These are phyloP conservation scores for Bombus superbus DNA, from an alignment of 1,140 invertebrate genomes.

Conservation along the genomic window DNA sequence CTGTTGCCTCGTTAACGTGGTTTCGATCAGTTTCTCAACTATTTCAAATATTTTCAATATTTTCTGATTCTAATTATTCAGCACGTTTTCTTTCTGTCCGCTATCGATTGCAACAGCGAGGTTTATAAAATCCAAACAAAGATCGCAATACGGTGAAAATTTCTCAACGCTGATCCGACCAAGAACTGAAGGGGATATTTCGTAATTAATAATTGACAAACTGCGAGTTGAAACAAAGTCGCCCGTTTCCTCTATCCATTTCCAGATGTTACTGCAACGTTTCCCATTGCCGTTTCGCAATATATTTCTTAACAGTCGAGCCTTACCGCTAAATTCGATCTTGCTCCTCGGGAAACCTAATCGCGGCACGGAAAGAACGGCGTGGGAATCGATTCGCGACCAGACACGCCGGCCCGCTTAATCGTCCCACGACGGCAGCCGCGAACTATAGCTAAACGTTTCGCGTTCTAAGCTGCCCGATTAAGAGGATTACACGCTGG, in stretches of 20 bases:
- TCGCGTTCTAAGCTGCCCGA: neutral
- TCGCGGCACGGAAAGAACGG: slow-evolving; percentile 17
- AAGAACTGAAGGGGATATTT: neutral
- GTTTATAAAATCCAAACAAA: too few relatives aligned
- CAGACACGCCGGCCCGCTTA: neutral
- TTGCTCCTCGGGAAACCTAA: slow-evolving; percentile 23
- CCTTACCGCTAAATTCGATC: slow-evolving; percentile 37
- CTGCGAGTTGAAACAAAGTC: neutral
- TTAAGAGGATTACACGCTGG: neutral
- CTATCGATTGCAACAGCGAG: too few relatives aligned
- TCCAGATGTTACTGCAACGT: slow-evolving; percentile 7
- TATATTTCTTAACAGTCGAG: slow-evolving; percentile 22
- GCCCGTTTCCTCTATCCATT: neutral
- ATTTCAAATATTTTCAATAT: too few relatives aligned
- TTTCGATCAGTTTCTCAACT: too few relatives aligned
- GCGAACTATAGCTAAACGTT: neutral
- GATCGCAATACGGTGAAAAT: too few relatives aligned
- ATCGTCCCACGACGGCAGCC: neutral
- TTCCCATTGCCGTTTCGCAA: slow-evolving; percentile 30
- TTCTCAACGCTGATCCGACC: too few relatives aligned
- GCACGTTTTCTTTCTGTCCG: too few relatives aligned
- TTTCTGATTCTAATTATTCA: too few relatives aligned
- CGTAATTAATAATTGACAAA: slow-evolving; percentile 11
- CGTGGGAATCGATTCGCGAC: slow-evolving; percentile 21
- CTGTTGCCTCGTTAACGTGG: too few relatives aligned